A percentile compares a stretch with the other conserved stretches of the same genome.
These are phyloP conservation scores for Euthynnus affinis DNA, from an alignment of 2,797 vertebrate species.

Conservation along the genomic window DNA sequence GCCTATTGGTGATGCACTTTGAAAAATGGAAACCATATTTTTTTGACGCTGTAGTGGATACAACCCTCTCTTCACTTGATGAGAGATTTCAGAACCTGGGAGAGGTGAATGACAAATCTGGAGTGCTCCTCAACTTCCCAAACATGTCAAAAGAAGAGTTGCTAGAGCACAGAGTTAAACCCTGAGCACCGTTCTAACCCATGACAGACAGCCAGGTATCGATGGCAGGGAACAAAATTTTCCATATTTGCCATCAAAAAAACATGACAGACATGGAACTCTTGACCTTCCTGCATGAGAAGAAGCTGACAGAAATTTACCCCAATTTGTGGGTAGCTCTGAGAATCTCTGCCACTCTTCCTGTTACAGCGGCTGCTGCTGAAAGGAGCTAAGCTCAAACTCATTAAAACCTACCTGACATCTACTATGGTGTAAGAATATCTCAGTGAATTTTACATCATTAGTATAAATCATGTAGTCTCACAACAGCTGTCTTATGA, in stretches of 20 bases:
- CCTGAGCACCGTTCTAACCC: slow-evolving; percentile 3
- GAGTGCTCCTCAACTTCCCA: slow-evolving; percentile 2
- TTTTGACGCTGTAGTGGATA: neutral
- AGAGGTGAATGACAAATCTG: neutral
- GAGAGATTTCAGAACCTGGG: slow-evolving; percentile 8
- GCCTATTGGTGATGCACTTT: neutral
- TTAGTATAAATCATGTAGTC: neutral
- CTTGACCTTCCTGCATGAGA: slow-evolving; percentile 8
- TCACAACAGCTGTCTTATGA: too few species aligned
- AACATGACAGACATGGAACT: neutral
- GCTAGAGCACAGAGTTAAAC: neutral
- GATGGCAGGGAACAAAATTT: slow-evolving; percentile 3
- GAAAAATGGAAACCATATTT: slow-evolving; percentile 5
- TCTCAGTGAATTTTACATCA: neutral
- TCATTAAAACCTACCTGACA: slow-evolving; percentile 11
- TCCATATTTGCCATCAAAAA: neutral
- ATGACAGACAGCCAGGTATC: neutral
- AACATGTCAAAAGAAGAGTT: neutral
- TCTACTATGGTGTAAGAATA: neutral
- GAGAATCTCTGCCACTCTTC: slow-evolving; percentile 11
- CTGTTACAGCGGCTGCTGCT: neutral
- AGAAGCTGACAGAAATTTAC: slow-evolving; percentile 10
- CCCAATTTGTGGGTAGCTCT: slow-evolving; percentile 8
- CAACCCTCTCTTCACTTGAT: neutral
- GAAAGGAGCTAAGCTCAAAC: slow-evolving; percentile 10